Percentiles rank a stretch among this genome's conserved stretches.
Evolutionary conservation across 2,113 vertebrate species (phyloP).

Genomic region (Rhinolophus sinicus): DNA sequence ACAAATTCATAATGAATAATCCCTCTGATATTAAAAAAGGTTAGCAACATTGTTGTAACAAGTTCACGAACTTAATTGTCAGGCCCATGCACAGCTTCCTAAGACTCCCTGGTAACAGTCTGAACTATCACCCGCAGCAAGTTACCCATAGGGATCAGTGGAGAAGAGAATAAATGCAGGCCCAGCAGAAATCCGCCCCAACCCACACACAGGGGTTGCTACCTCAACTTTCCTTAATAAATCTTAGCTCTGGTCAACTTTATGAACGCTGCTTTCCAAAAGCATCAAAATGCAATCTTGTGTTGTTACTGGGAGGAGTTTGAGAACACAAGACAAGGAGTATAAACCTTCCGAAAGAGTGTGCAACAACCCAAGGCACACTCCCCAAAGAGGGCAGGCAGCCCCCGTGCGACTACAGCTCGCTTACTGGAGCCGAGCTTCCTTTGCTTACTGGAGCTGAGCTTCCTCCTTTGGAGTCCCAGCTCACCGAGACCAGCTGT

Average conservation of each 20-base stretch:
- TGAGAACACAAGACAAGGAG: background rate
- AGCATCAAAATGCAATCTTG: background rate
- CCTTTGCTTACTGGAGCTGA: background rate
- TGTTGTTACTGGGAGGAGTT: background rate
- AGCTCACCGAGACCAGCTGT: background rate
- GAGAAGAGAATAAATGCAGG: background rate
- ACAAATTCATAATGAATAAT: no score
- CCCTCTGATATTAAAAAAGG: no score
- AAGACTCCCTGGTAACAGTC: background rate
- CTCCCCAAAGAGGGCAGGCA: background rate
- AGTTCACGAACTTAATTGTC: no score
- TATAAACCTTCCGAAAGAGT: background rate
- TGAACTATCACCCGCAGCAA: background rate
- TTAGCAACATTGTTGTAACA: no score
- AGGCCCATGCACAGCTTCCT: background rate
- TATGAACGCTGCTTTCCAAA: constrained; percentile 35
- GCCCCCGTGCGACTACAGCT: background rate
- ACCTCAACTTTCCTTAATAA: background rate
- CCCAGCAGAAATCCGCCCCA: background rate
- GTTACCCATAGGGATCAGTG: background rate
- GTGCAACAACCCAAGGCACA: background rate
- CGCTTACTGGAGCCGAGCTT: background rate
- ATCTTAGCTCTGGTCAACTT: background rate
- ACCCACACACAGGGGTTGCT: background rate
- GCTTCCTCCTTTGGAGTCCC: background rate